phyloP scores from a whole-genome alignment of 2,888 invertebrate species.

The Chloroclysta siterata region DNA sequence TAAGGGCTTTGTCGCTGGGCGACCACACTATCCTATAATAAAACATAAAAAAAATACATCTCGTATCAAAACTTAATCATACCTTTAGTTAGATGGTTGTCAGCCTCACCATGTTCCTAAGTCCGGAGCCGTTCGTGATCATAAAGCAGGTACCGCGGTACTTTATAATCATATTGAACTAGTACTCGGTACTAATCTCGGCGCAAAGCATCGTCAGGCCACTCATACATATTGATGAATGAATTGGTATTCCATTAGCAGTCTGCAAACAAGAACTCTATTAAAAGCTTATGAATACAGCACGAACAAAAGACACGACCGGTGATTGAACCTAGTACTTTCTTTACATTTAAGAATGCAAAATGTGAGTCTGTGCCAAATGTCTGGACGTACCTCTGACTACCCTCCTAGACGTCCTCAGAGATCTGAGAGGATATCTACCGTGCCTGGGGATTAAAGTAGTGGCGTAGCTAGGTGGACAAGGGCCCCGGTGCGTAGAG shows the following conservation, averaged over 20 bases:
- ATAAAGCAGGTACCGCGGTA: slow-evolving; percentile 3
- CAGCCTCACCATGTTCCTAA: slow-evolving; percentile 1
- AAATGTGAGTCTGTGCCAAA: background rate
- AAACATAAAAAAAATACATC: too few species aligned
- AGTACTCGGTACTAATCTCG: slow-evolving; percentile 23
- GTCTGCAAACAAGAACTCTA: slow-evolving; percentile 37
- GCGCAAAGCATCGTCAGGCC: slow-evolving; percentile 21
- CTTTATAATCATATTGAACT: slow-evolving; percentile 21
- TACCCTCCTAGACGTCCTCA: too few species aligned
- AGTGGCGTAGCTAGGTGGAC: too few species aligned
- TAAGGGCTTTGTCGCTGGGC: too few species aligned
- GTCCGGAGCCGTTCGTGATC: background rate
- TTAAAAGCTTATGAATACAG: slow-evolving; percentile 34
- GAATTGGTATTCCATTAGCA: slow-evolving; percentile 41
- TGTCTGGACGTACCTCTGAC: too few species aligned
- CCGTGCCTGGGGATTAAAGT: too few species aligned
- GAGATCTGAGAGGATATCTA: too few species aligned
- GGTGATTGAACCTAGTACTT: slow-evolving; percentile 23
- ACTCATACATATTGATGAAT: slow-evolving; percentile 44
- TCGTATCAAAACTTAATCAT: too few species aligned
- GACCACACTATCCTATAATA: too few species aligned
- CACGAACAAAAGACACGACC: slow-evolving; percentile 16
- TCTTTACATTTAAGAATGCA: background rate
- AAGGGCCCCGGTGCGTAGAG: too few species aligned
- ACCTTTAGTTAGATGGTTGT: too few species aligned